A percentile compares a stretch with the other conserved stretches of the same genome.
Evolutionary conservation across 2,888 invertebrate species (phyloP).

Genomic region (Ischnus inquisitorius): DNA sequence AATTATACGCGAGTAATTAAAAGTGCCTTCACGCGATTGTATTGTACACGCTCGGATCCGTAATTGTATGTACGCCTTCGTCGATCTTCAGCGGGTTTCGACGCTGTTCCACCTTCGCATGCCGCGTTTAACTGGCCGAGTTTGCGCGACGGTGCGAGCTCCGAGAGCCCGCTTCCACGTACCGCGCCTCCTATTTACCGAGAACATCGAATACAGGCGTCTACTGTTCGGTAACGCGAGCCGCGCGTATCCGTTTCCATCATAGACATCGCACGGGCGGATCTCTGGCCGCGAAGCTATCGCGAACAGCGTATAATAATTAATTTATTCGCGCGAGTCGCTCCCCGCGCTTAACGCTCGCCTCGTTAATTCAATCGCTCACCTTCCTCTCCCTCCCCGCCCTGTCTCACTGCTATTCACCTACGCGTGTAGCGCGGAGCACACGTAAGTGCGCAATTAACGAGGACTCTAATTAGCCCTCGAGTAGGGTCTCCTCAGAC

Average conservation of each 20-base stretch:
- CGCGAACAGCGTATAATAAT: constrained; percentile 65
- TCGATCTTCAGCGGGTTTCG: constrained; percentile 47
- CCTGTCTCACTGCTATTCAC: constrained; percentile 12
- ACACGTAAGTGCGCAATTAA: constrained; percentile 59
- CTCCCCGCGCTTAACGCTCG: constrained; percentile 42
- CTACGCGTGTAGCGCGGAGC: constrained; percentile 33
- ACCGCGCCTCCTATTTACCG: constrained; percentile 64
- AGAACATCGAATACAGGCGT: constrained; percentile 57
- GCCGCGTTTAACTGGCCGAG: constrained; percentile 60
- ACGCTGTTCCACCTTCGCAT: neutral
- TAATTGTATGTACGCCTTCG: constrained; percentile 69
- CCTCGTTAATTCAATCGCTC: constrained; percentile 63
- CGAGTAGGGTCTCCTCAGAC: constrained; percentile 26
- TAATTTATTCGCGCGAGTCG: constrained; percentile 66
- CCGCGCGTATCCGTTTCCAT: constrained; percentile 58
- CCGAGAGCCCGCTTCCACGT: constrained; percentile 57
- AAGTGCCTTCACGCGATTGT: constrained; percentile 60
- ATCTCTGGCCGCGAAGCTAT: constrained; percentile 56
- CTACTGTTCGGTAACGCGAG: constrained; percentile 6
- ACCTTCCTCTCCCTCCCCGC: constrained; percentile 18
- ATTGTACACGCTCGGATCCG: constrained; percentile 47
- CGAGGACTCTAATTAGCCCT: constrained; percentile 63
- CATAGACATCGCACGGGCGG: constrained; percentile 62
- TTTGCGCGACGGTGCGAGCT: constrained; percentile 46
- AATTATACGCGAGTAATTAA: constrained; percentile 68